Conservation (phyloP, 2,113 vertebrate species). For the Pachyramphus minor region DNA sequence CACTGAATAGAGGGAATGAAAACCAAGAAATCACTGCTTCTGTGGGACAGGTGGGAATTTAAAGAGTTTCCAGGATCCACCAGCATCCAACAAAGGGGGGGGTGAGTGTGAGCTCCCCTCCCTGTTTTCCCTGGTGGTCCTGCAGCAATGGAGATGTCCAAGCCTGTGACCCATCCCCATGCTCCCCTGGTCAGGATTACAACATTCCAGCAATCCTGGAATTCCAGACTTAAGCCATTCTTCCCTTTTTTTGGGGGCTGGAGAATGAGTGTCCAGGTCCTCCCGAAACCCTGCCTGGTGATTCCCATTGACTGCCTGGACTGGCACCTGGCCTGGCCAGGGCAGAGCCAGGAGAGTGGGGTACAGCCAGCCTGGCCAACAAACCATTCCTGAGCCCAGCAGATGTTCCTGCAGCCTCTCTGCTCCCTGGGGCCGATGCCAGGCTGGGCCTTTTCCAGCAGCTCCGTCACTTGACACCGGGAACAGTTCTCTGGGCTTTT, state of each 20-base stretch:
- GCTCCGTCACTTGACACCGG: slow-evolving; percentile 36
- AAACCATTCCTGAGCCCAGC: background rate
- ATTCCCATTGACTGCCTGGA: background rate
- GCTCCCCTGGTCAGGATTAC: background rate
- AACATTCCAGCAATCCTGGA: accelerated
- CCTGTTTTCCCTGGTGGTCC: background rate
- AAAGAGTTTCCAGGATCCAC: background rate
- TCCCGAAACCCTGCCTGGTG: background rate
- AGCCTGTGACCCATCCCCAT: accelerated
- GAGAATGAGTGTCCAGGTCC: background rate
- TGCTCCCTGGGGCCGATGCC: background rate
- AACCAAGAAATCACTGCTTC: background rate
- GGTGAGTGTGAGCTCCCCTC: accelerated
- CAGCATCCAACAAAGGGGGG: accelerated
- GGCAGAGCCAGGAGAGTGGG: slow-evolving; percentile 1
- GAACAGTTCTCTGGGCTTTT: slow-evolving; percentile 17
- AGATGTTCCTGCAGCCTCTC: slow-evolving; percentile 56
- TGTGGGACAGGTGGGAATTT: background rate
- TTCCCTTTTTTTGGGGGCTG: background rate
- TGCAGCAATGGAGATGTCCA: accelerated
- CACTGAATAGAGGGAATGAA: background rate
- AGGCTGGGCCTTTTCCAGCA: slow-evolving; percentile 47
- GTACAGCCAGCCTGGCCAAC: background rate
- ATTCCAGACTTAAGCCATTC: background rate
- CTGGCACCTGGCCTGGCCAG: slow-evolving; percentile 4